These are phyloP conservation scores for Oopsacas minuta DNA, from an alignment of 37 sponge, comb jelly and placozoan genomes.

Conservation along the genomic window DNA sequence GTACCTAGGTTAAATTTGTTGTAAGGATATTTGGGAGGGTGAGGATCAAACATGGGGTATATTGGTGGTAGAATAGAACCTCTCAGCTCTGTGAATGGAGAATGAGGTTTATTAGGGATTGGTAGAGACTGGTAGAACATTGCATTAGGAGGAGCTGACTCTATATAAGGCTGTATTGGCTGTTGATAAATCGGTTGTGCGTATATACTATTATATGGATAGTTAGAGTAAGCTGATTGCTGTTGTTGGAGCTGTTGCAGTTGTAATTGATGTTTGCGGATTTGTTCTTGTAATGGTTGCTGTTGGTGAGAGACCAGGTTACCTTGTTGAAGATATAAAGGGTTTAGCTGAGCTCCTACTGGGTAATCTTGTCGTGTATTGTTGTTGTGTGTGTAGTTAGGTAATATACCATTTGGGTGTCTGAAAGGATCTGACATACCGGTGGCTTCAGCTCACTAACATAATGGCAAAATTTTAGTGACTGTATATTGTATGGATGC, in stretches of 20 bases:
- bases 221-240: neutral
- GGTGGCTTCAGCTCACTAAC: neutral
- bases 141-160: neutral
- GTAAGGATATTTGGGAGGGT: neutral
- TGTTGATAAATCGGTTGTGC: neutral
- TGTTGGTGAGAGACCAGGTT: slow-evolving; percentile 12
- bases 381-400: neutral
- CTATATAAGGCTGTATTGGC: slow-evolving; percentile 11
- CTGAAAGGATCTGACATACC: neutral
- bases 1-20: neutral
- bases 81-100: neutral
- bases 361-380: too few relatives aligned
- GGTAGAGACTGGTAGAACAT: neutral
- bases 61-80: slow-evolving; percentile 3
- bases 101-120: neutral
- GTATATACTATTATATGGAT: neutral
- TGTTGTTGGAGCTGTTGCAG: neutral
- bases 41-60: neutral
- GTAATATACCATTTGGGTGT: neutral
- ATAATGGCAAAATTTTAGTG: neutral
- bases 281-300: neutral
- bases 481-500: too few relatives aligned
- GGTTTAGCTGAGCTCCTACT: neutral
- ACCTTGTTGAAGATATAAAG: neutral
- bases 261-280: neutral